These are phyloP conservation scores for Jacana jacana DNA, from an alignment of 2,113 vertebrate species.

Conservation along the genomic window DNA sequence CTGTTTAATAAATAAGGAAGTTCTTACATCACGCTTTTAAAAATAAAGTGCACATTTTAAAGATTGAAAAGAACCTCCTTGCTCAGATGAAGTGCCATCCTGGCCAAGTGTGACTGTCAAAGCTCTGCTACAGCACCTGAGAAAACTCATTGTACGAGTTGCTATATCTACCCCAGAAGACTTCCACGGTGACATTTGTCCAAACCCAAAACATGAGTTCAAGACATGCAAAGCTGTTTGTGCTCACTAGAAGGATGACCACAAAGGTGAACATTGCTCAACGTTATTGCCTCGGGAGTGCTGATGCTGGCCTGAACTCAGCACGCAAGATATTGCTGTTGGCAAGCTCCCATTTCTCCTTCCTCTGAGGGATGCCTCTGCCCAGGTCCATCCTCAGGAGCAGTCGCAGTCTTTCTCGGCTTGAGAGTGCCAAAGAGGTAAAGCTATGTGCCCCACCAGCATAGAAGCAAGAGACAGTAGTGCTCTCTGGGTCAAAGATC, in stretches of 20 bases:
- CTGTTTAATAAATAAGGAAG: constrained; percentile 5
- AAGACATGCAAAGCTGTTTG: not conserved
- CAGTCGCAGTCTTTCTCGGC: not conserved
- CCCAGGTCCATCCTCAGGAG: not conserved
- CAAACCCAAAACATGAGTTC: not conserved
- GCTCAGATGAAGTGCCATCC: not conserved
- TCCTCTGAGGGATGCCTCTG: not conserved
- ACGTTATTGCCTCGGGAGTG: not conserved
- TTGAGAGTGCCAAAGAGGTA: not conserved
- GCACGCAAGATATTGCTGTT: rapidly evolving
- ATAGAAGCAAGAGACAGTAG: rapidly evolving
- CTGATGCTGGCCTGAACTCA: not conserved
- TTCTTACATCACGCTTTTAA: not conserved
- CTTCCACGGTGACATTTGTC: not conserved
- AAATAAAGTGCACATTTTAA: not conserved
- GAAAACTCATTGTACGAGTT: not conserved
- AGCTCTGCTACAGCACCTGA: not conserved
- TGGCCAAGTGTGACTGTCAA: not conserved
- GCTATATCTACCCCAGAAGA: not conserved
- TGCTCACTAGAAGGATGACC: not conserved
- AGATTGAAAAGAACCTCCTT: not conserved
- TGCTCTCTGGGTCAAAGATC: not conserved
- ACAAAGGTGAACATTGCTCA: not conserved
- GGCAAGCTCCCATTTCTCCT: not conserved
- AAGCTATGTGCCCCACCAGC: not conserved